These are phyloP conservation scores for Helicoverpa zea DNA, from an alignment of 1,140 invertebrate species.

Conservation along the genomic window DNA sequence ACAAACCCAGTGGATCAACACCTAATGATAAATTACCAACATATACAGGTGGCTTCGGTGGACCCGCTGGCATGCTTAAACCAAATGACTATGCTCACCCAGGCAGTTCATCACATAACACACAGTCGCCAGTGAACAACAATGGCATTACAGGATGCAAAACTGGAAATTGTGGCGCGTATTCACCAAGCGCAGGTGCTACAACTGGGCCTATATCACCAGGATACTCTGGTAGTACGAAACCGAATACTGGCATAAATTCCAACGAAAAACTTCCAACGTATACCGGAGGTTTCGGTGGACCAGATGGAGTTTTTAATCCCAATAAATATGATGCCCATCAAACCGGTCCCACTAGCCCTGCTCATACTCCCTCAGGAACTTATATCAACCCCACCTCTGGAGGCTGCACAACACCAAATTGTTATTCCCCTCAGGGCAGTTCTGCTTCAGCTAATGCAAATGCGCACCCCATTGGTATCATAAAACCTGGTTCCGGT, in stretches of 20 bases:
- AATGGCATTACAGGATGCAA: background rate
- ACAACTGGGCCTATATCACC: background rate
- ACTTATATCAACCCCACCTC: background rate
- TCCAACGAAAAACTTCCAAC: conserved; percentile 50
- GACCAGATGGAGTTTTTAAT: conserved; percentile 59
- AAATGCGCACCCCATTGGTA: background rate
- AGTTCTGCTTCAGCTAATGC: background rate
- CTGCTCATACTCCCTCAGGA: conserved; percentile 11
- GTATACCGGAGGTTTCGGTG: conserved; percentile 59
- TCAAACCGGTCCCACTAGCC: background rate
- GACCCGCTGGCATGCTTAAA: conserved; percentile 41
- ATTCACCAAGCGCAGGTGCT: conserved; percentile 4
- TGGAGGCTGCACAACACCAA: background rate
- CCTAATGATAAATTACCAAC: conserved; percentile 50
- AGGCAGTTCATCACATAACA: conserved; percentile 6
- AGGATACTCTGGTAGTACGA: conserved; percentile 6
- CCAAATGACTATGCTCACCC: conserved; percentile 36
- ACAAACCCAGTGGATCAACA: background rate
- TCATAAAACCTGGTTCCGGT: conserved; percentile 1
- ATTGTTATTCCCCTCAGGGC: background rate
- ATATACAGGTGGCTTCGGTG: conserved; percentile 49
- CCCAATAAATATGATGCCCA: conserved; percentile 61
- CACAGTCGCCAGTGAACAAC: background rate
- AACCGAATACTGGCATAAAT: background rate
- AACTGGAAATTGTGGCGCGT: conserved; percentile 1